Evolutionary conservation across 2,888 invertebrate genomes (phyloP).

Genomic region (Himalopsyche japonica): DNA sequence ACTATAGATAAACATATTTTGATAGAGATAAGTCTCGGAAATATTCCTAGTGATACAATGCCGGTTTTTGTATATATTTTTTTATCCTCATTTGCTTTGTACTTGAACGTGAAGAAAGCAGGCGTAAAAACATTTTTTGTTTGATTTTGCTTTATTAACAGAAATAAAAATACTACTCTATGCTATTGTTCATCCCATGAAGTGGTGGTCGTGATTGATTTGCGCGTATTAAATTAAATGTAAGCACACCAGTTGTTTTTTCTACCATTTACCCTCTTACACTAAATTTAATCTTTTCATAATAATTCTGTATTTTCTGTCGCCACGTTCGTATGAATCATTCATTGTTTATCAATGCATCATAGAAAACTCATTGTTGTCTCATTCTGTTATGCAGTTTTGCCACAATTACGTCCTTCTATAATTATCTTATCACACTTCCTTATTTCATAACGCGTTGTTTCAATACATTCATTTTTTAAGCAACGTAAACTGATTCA

Average conservation of each 20-base stretch:
- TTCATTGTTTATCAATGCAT: not conserved
- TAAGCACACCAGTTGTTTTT: not conserved
- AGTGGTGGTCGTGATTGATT: no score
- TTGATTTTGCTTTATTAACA: no score
- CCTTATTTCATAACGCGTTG: not conserved
- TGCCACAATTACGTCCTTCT: not conserved
- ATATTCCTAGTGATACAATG: no score
- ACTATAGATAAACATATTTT: no score
- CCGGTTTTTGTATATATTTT: no score
- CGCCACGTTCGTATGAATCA: not conserved
- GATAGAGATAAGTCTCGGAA: no score
- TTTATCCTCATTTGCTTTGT: no score
- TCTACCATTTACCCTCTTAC: not conserved
- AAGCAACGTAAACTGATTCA: not conserved
- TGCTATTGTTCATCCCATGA: no score
- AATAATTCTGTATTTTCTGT: not conserved
- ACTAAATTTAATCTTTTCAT: not conserved
- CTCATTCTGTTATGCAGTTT: not conserved
- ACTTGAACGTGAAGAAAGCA: no score
- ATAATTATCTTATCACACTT: not conserved
- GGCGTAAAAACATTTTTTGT: no score
- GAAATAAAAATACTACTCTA: no score
- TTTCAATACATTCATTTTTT: not conserved
- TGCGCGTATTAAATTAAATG: no score
- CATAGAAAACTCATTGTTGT: not conserved